Base-by-base conservation (phyloP, 1,140 invertebrate species). In the Papilio helenus region DNA sequence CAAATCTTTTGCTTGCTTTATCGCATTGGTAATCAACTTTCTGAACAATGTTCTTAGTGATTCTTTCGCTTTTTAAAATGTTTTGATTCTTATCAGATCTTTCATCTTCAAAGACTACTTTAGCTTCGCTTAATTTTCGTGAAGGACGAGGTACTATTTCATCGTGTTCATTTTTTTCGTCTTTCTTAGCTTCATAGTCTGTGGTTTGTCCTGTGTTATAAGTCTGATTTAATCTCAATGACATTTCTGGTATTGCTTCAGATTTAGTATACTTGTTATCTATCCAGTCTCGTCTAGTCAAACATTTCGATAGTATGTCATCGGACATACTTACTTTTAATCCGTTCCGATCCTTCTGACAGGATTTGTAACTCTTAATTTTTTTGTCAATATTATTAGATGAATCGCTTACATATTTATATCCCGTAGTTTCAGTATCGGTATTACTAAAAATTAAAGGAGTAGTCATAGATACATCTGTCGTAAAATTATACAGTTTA, bases 271-370 rank as follows among this genome's bases (percentile, higher is more conserved):
- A 77, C 23, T 77, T 82, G 82, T 29, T 91, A 72, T 34, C 83
- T 87, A 61, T 87, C 92, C 92, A 94, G 71, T 93, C 87, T 18
- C 92, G 78, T 79, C 92, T 85, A 12, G 88, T 93, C 16, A 94
- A 71, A 79, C 91, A 93, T 87, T 93, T 94, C 0, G 92, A 90
- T 46, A 94, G 76, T 73, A 93, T 93, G 82, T 94, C 92, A 80
- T 94, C 93, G 2, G 92, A 91, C 82, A 92, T 84, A 79, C 89
- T 90, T 8, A 83, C 74, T 79, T 92, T 92, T 8, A 82, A 58
- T 14, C 83, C 83, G 58, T 80, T 87, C 34, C 81, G 79, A 34
- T 93, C 88, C 71, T 91, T 90, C 26, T 90, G 86, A 76, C 89
- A 93, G 0, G 92, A 88, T 82, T 92, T 92, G 51, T 94, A 94